These are phyloP conservation scores for Umimayanthus chanpuru DNA, from an alignment of 92 coral and sea anemone genomes.

Conservation along the genomic window DNA sequence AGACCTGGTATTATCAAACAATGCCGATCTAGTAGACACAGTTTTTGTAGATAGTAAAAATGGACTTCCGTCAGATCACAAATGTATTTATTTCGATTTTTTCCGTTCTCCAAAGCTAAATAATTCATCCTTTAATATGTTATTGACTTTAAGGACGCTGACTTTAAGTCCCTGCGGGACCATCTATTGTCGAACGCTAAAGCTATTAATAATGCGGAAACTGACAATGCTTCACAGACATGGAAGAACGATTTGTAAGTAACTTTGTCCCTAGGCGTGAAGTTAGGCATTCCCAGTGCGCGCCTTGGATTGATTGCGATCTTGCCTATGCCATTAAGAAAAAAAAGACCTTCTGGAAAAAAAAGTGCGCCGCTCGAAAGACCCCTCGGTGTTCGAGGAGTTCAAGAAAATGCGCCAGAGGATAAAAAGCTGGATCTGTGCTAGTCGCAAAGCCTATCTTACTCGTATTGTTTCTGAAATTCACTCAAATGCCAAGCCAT, in stretches of 20 bases:
- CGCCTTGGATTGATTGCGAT: conserved; percentile 49
- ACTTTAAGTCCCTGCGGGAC: conserved; percentile 34
- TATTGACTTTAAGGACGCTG: conserved; percentile 36
- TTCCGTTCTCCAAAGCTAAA: conserved; percentile 27
- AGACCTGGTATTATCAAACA: conserved; percentile 37
- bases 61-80: conserved; percentile 48
- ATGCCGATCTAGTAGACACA: conserved; percentile 41
- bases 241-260: conserved; percentile 16
- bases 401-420: conserved; percentile 43
- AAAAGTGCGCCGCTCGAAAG: conserved; percentile 40
- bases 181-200: conserved; percentile 19
- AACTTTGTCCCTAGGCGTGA: conserved; percentile 34
- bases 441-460: conserved; percentile 42
- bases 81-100: conserved; percentile 35
- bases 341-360: conserved; percentile 36
- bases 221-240: conserved; percentile 22
- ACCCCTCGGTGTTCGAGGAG: conserved; percentile 47
- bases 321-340: conserved; percentile 44
- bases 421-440: conserved; percentile 41
- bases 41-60: no score
- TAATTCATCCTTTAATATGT: conserved; percentile 32
- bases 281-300: conserved; percentile 40
- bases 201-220: conserved; percentile 18
- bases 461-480: conserved; percentile 39
- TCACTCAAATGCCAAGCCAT: conserved; percentile 40